Base-by-base conservation (phyloP, 1,140 invertebrate species). In the Heliconius eleuchia region DNA sequence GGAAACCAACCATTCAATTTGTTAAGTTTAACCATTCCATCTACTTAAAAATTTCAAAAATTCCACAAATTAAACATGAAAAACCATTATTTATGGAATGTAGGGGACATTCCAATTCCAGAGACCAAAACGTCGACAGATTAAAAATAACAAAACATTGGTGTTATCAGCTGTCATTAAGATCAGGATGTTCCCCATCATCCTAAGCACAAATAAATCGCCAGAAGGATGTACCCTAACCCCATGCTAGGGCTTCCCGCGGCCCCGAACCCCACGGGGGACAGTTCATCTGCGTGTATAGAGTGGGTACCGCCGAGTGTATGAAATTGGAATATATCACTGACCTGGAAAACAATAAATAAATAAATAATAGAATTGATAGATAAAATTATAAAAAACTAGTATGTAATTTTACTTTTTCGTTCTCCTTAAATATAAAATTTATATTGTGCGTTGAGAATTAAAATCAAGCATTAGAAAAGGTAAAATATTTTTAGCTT, bases 281-380 rank as follows among this genome's bases (percentile, higher is more conserved):
- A 89, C 5, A 94, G 83, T 75, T 94, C 92, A 80, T 91, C 90
- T 7, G 92, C 91, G 80, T 94, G 91, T 0, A 88, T 88, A 1
- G 91, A 85, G 77, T 94, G 91, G 0, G 86, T 66, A 2, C 89
- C 92, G 34, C 94, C 93, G 1, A 94, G 84, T 0, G 94, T 96
- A 91, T 95, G 96, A 91, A 96, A 96, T 87, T 96, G 96, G 92
- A 96, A 96, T 75, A 96, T 95, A 85, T 96, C 95, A 86, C 96
- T 96, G 57, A 96, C 95, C 95, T 96, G 91, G 2, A 89, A 92
- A 75, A 19, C 19, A 19, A 19, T 19, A 52, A 46, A 5, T 46
- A 46, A 50, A 50, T 18, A 18, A 46, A 13, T 13, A 42, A 42
- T 13, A 13, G 39, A 46, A 46, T 46, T 46, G 1, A 46, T 46